These are phyloP conservation scores for Ferdinandea cuprea DNA, from an alignment of 2,888 invertebrate species.

Conservation along the genomic window DNA sequence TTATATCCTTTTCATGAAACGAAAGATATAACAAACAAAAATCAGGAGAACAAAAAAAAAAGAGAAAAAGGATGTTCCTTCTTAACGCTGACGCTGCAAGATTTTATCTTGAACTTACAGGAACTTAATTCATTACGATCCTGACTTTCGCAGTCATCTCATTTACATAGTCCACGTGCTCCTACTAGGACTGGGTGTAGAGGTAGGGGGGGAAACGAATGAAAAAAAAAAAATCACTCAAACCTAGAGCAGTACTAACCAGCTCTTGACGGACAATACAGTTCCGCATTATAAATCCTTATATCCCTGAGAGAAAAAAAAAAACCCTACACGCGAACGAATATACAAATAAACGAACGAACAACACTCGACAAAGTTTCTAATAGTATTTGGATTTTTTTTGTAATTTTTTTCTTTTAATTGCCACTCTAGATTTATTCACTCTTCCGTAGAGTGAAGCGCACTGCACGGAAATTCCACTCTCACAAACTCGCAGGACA, in stretches of 20 bases:
- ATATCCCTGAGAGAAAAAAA: no score
- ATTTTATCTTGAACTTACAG: conserved; percentile 31
- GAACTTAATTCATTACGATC: conserved; percentile 52
- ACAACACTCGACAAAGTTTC: conserved; percentile 55
- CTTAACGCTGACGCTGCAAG: conserved; percentile 22
- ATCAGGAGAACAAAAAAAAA: background rate
- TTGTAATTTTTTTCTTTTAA: conserved; percentile 44
- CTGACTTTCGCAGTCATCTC: conserved; percentile 46
- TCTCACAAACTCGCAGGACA: conserved; percentile 55
- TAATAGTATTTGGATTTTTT: conserved; percentile 57
- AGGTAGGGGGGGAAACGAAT: background rate
- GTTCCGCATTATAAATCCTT: conserved; percentile 35
- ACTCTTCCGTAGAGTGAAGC: background rate
- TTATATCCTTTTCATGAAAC: no score
- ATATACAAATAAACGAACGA: conserved; percentile 5
- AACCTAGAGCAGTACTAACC: background rate
- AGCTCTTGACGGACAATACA: background rate
- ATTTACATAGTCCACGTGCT: conserved; percentile 50
- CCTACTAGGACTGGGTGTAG: background rate
- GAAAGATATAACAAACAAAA: no score
- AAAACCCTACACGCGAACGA: conserved; percentile 20
- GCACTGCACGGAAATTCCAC: conserved; percentile 13
- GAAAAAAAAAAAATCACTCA: background rate
- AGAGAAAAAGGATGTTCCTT: background rate
- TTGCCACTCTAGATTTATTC: conserved; percentile 65